phyloP scores from a whole-genome alignment of 2,797 vertebrate species.

The Myotis pilosus region DNA sequence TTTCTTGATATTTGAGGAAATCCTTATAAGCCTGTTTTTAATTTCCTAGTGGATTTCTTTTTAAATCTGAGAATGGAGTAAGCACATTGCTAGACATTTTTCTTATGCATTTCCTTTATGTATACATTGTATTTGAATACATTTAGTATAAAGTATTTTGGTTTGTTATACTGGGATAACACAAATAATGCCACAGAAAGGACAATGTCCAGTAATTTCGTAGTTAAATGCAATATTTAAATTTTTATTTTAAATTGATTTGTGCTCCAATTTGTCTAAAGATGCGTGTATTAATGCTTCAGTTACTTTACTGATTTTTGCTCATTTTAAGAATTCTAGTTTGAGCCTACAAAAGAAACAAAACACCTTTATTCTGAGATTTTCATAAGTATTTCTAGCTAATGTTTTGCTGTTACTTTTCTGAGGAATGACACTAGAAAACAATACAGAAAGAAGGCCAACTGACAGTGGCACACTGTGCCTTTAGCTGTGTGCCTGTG shows the following conservation, averaged over 20 bases:
- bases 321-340: conserved; percentile 21
- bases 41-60: not conserved
- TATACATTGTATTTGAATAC: not conserved
- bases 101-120: not conserved
- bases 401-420: not conserved
- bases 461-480: conserved; percentile 21
- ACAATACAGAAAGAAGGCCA: not conserved
- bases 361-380: not conserved
- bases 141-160: not conserved
- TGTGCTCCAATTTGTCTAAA: not conserved
- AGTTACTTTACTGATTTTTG: not conserved
- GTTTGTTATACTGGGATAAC: not conserved
- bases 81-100: not conserved
- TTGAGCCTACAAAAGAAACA: not conserved
- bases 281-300: not conserved
- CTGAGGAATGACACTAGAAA: not conserved
- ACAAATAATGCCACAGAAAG: not conserved
- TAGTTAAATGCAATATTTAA: not conserved
- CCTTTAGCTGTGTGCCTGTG: not conserved
- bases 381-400: not conserved
- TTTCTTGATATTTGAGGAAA: not conserved
- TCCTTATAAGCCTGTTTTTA: not conserved
- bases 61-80: not conserved
- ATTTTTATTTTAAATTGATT: not conserved
- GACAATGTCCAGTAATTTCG: not conserved